These are phyloP conservation scores for Gasteruption jaculator DNA, from an alignment of 2,888 invertebrate genomes.

Conservation along the genomic window DNA sequence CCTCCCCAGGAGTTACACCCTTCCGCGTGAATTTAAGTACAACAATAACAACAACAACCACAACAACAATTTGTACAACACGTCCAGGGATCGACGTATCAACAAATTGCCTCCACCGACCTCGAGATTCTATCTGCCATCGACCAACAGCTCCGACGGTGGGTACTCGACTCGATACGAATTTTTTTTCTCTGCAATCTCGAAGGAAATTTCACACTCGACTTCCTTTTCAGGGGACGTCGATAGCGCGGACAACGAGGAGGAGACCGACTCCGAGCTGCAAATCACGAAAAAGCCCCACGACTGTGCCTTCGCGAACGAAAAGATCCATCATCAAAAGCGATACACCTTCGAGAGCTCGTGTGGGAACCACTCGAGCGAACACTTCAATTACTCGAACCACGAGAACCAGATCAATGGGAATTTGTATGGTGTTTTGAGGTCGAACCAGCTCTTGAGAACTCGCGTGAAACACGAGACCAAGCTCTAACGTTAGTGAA, in stretches of 20 bases:
- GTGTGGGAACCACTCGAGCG: constrained; percentile 23
- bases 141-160: constrained; percentile 85
- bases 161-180: constrained; percentile 28
- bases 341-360: constrained; percentile 34
- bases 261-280: constrained; percentile 49
- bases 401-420: constrained; percentile 34
- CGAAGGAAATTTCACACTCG: background rate
- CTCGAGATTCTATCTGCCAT: constrained; percentile 63
- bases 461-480: constrained; percentile 48
- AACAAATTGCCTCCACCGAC: constrained; percentile 56
- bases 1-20: constrained; percentile 77
- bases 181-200: background rate
- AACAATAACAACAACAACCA: constrained; percentile 36
- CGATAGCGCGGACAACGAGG: constrained; percentile 74
- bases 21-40: constrained; percentile 82
- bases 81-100: constrained; percentile 56
- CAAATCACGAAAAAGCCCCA: constrained; percentile 33
- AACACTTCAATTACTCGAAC: too few species aligned
- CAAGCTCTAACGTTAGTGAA: constrained; percentile 44
- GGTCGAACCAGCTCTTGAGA: constrained; percentile 42
- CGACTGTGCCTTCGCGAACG: constrained; percentile 21
- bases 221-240: constrained; percentile 63
- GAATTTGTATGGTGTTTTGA: constrained; percentile 37
- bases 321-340: constrained; percentile 26
- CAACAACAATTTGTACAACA: too few species aligned